Evolutionary conservation across 1,140 invertebrate species (phyloP), one percentile per base, ranked within the genome.

Genomic region (Zophobas atratus): DNA sequence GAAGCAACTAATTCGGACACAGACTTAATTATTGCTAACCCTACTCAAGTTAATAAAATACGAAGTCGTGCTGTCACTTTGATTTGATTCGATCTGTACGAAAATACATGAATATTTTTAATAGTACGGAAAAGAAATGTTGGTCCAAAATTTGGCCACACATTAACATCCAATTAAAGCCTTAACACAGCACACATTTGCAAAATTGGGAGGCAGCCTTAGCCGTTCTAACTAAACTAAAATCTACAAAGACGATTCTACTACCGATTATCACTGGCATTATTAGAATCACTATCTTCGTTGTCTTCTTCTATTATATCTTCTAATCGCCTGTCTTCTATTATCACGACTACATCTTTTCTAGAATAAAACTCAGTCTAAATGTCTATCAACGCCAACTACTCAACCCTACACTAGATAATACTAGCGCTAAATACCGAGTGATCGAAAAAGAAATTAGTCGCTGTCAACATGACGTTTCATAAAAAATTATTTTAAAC

Each of bases 291-390:
- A 80, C 82, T 82, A 75, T 82, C 79, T 79, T 84, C 84, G 80
- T 82, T 84, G 80, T 84, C 82, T 82, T 85, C 83, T 82, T 85
- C 83, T 81, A 83, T 70, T 74, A 85, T 85, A 70, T 84, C 84
- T 84, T 84, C 84, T 82, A 85, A 78, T 46, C 77, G 75, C 73
- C 82, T 80, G 70, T 83, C 80, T 75, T 84, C 84, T 78, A 84
- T 81, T 49, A 84, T 78, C 76, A 84, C 80, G 79, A 83, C 80
- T 75, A 83, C 81, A 80, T 84, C 81, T 82, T 83, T 84, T 84
- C 84, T 85, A 85, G 80, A 85, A 85, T 75, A 83, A 83, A 77
- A 70, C 77, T 75, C 79, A 70, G 73, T 79, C 80, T 83, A 81
- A 83, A 82, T 78, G 2, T 56, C 67, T 77, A 63, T 20, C 20